These are phyloP conservation scores for Smittia sp. DNA, from an alignment of 2,888 invertebrate species.

Conservation along the genomic window DNA sequence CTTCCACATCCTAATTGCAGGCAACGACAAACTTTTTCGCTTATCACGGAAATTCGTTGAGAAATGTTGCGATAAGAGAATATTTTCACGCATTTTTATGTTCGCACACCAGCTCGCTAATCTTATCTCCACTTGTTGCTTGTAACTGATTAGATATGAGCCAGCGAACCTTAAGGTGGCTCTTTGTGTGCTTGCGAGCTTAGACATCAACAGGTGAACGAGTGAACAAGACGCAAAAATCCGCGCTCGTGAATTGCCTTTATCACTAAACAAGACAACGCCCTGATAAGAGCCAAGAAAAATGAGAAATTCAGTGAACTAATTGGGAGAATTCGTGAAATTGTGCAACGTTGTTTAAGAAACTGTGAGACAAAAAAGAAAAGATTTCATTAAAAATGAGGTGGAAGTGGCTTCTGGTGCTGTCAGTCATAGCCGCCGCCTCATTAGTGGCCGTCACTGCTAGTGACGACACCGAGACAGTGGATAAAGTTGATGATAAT, in stretches of 20 bases:
- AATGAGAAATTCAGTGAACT: neutral
- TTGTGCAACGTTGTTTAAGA: slow-evolving; percentile 9
- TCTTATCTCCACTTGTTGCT: neutral
- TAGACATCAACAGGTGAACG: slow-evolving; percentile 26
- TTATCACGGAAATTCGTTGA: no score
- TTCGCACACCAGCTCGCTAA: neutral
- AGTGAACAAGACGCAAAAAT: slow-evolving; percentile 16
- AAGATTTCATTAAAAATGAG: slow-evolving; percentile 25
- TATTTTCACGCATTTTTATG: no score
- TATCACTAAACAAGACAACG: slow-evolving; percentile 30
- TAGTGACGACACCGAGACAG: slow-evolving; percentile 14
- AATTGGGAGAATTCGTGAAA: neutral
- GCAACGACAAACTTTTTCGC: no score
- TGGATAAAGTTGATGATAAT: slow-evolving; percentile 2
- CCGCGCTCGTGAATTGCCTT: neutral
- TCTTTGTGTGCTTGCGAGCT: neutral
- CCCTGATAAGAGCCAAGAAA: slow-evolving; percentile 25
- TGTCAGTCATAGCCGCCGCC: slow-evolving; percentile 15
- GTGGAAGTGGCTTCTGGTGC: slow-evolving; percentile 37
- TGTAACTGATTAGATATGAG: slow-evolving; percentile 28
- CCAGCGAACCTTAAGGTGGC: neutral
- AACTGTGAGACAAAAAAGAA: neutral
- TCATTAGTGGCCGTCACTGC: slow-evolving; percentile 5
- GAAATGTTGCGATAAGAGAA: no score
- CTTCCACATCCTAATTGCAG: no score